A percentile compares a stretch with the other conserved stretches of the same genome.
Conservation (phyloP, 2,888 invertebrate species). For the Hanleya hanleyi region DNA sequence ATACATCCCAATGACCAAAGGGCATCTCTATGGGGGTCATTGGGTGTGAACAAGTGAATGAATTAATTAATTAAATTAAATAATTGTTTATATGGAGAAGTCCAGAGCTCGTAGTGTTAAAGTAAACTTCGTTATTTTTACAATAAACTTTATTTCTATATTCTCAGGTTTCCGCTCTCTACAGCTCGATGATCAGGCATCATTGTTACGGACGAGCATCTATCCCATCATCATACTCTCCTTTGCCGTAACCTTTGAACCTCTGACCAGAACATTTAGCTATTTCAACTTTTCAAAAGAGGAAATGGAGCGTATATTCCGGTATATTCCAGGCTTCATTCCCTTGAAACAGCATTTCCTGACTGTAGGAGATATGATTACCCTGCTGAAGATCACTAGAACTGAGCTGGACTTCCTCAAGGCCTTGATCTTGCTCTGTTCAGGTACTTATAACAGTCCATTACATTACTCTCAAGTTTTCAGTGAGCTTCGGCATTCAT, state of each 20-base stretch:
- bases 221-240: slow-evolving; percentile 64
- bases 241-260: slow-evolving; percentile 54
- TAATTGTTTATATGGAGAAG: too few relatives aligned
- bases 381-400: slow-evolving; percentile 50
- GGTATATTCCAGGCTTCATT: slow-evolving; percentile 54
- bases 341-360: slow-evolving; percentile 56
- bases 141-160: too few relatives aligned
- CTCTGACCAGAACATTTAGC: slow-evolving; percentile 51
- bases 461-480: too few relatives aligned
- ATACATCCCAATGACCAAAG: too few relatives aligned
- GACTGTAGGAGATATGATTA: slow-evolving; percentile 56
- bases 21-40: too few relatives aligned
- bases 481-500: too few relatives aligned
- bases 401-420: slow-evolving; percentile 62
- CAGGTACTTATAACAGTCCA: too few relatives aligned
- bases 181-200: slow-evolving; percentile 59
- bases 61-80: too few relatives aligned
- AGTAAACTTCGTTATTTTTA: too few relatives aligned
- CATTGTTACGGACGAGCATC: slow-evolving; percentile 58
- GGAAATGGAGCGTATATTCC: slow-evolving; percentile 48
- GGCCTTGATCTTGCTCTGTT: slow-evolving; percentile 56
- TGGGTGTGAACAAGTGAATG: too few relatives aligned
- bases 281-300: slow-evolving; percentile 58
- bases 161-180: slow-evolving; percentile 62
- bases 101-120: too few relatives aligned